These are phyloP conservation scores for Anniella stebbinsi DNA, from an alignment of 2,797 vertebrate genomes.

Conservation along the genomic window DNA sequence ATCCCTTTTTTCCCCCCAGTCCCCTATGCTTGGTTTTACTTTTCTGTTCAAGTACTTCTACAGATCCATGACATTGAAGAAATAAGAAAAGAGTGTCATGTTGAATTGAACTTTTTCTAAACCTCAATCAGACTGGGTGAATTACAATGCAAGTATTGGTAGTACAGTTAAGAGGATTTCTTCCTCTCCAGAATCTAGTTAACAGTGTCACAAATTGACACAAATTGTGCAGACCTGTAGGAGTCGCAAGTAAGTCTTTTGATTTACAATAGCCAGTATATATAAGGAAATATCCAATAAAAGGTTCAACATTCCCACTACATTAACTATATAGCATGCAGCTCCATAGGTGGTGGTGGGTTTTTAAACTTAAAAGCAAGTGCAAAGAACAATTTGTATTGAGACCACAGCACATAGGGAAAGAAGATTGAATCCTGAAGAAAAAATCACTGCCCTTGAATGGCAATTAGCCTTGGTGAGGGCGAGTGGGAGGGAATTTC, in stretches of 20 bases:
- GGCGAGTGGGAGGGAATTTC: no score
- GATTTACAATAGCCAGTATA: neutral
- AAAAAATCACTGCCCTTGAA: neutral
- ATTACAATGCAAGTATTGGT: neutral
- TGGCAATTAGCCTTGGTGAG: neutral
- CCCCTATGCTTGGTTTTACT: neutral
- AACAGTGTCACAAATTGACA: neutral
- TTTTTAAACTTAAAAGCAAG: no score
- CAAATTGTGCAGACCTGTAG: neutral
- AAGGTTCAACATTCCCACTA: neutral
- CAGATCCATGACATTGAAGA: neutral
- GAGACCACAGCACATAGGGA: neutral
- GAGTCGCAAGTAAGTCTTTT: neutral
- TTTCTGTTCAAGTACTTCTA: neutral
- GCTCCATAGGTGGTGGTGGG: neutral
- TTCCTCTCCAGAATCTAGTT: neutral
- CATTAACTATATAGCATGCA: neutral
- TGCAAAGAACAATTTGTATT: neutral
- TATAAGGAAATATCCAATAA: neutral
- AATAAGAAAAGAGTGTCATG: neutral
- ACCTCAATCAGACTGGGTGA: neutral
- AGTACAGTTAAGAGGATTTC: neutral
- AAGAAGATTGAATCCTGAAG: no score
- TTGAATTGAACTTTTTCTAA: neutral
- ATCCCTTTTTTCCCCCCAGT: neutral